A percentile compares a stretch with the other conserved stretches of the same genome.
Evolutionary conservation across 2,113 vertebrate species (phyloP).

Genomic region (Dolichallabes microphthalmus): DNA sequence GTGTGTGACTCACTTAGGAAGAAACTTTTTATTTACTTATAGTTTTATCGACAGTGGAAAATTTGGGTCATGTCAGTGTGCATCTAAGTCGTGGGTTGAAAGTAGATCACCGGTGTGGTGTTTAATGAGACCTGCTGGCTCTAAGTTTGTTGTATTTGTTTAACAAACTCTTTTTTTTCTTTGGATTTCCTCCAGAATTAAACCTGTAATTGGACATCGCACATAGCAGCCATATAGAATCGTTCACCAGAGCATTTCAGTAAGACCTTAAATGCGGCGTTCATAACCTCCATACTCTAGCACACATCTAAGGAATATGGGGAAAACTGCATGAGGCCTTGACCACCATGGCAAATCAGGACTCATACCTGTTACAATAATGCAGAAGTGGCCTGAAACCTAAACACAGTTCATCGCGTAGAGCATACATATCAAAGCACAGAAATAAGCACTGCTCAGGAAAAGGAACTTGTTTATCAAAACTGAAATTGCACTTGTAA

Average conservation of each 20-base stretch:
- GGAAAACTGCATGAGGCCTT: constrained; percentile 5
- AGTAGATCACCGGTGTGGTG: constrained; percentile 24
- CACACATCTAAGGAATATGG: neutral
- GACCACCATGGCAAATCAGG: neutral
- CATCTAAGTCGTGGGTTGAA: constrained; percentile 20
- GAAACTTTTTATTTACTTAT: constrained; percentile 54
- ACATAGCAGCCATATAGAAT: neutral
- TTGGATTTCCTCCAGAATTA: constrained; percentile 1
- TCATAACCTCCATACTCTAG: neutral
- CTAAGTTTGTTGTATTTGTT: constrained; percentile 33
- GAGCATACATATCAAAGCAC: constrained; percentile 85
- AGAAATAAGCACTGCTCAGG: constrained; percentile 80
- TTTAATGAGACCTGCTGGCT: constrained; percentile 59
- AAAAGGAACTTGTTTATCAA: constrained; percentile 75
- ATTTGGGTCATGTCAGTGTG: constrained; percentile 62
- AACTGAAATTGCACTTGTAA: constrained; percentile 82
- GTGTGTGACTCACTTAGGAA: constrained; percentile 60
- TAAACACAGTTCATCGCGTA: constrained; percentile 45
- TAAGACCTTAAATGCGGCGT: neutral
- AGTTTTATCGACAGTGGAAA: constrained; percentile 66
- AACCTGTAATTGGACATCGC: neutral
- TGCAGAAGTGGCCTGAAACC: constrained; percentile 9
- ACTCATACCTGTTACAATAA: constrained; percentile 9
- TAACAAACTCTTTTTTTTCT: constrained; percentile 14
- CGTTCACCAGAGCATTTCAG: neutral